Base-by-base conservation (phyloP, 1,140 invertebrate genomes). In the Fopius arisanus region DNA sequence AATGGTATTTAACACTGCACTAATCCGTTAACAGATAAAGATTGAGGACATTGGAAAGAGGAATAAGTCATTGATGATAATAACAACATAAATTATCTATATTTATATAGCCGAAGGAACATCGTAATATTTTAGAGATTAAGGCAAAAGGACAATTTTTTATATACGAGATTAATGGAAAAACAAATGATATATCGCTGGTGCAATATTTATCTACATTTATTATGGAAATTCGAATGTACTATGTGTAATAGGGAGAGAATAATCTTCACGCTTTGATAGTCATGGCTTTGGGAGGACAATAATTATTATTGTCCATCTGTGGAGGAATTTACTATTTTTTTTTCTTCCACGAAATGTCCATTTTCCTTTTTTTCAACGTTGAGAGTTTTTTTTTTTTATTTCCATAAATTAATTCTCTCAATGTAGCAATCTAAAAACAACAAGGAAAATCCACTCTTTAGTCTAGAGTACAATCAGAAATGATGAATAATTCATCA, bases 121-220 rank as follows among this genome's bases (percentile, higher is more conserved):
- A 86, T 86, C 80, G 79, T 84, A 84, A 84, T 86, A 87, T 84
- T 88, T 87, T 87, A 88, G 83, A 79, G 82, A 48, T 79, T n/a
- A 86, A 87, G 86, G 80, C 76, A 84, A 28, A 59, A 87, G 86
- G 83, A 87, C 84, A 87, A 86, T 88, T 88, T 87, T 88, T 88
- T 88, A 88, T 86, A 87, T 75, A 76, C 78, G 79, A 80, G 16
- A 65, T 16, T 16, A 16, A 31, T 65, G 62, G 40, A 51, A 63
- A 21, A 72, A 67, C 33, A 51, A 66, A 66, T 48, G 33, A 73
- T 77, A 86, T 82, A 82, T 81, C 80, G 81, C 80, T 80, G 73
- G 80, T 84, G 81, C 70, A 71, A 83, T 85, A 86, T 84, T 82
- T 84, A 83, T 82, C 79, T 84, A 82, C 77, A 81, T 80, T 80